Conservation (phyloP, 2,113 vertebrate genomes). For the Pygoscelis antarcticus region DNA sequence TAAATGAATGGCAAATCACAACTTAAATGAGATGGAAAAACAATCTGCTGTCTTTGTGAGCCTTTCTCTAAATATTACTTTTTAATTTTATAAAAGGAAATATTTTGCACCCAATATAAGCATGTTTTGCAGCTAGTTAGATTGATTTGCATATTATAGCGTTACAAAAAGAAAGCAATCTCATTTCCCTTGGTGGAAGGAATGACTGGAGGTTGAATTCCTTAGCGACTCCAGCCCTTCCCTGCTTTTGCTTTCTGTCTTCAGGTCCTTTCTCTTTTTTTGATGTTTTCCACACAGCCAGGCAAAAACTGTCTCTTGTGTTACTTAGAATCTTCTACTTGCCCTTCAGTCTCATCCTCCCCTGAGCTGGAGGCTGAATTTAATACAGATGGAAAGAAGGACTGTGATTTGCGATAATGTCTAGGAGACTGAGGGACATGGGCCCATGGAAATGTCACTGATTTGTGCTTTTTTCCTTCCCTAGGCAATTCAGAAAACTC, state of each 20-base stretch:
- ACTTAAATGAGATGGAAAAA: slow-evolving; percentile 59
- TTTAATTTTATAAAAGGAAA: slow-evolving; percentile 32
- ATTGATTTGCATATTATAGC: slow-evolving; percentile 45
- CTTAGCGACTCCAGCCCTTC: background rate
- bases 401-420: background rate
- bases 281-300: background rate
- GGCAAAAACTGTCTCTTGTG: background rate
- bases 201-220: background rate
- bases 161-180: slow-evolving; percentile 27
- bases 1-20: slow-evolving; percentile 46
- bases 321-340: background rate
- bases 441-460: background rate
- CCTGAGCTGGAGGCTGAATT: background rate
- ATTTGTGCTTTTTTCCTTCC: background rate
- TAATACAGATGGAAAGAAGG: background rate
- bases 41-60: slow-evolving; percentile 30
- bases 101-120: slow-evolving; percentile 32
- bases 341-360: background rate
- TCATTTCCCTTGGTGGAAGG: slow-evolving; percentile 28
- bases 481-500: background rate
- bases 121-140: slow-evolving; percentile 28
- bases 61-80: slow-evolving; percentile 53
- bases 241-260: background rate
- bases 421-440: background rate
- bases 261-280: background rate